Evolutionary conservation across 2,113 vertebrate genomes (phyloP).

Genomic region (Epinephelus cyanopodus): DNA sequence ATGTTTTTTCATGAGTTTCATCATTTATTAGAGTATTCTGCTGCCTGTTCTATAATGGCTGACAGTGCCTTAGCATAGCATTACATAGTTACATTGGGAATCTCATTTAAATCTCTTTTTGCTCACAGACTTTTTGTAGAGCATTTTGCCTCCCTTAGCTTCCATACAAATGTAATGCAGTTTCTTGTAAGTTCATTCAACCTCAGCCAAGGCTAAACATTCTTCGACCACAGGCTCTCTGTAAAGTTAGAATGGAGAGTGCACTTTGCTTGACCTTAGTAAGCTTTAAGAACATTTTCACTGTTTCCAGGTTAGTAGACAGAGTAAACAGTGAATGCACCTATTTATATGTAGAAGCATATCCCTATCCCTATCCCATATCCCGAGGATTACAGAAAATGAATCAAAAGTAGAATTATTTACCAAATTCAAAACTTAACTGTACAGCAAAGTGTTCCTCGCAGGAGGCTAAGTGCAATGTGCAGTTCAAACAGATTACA

Average conservation of each 20-base stretch:
- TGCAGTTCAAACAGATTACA: conserved; percentile 59
- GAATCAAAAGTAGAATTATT: neutral
- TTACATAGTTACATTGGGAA: neutral
- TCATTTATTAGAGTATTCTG: too few relatives aligned
- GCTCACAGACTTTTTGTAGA: neutral
- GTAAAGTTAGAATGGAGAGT: neutral
- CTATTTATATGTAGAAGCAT: neutral
- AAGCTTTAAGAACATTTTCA: neutral
- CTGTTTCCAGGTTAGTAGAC: conserved; percentile 1
- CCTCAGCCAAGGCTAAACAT: neutral
- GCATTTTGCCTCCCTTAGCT: neutral
- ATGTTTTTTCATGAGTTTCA: too few relatives aligned
- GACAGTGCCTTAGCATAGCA: neutral
- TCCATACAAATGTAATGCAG: neutral
- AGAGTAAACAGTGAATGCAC: neutral
- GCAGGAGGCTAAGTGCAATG: conserved; percentile 35
- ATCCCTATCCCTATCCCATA: too few relatives aligned
- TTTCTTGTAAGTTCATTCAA: neutral
- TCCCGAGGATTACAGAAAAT: conserved; percentile 6
- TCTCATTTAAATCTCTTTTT: neutral
- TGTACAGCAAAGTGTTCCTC: neutral
- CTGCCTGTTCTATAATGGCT: too few relatives aligned
- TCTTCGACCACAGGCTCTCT: neutral
- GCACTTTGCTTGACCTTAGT: neutral
- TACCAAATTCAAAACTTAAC: neutral